Evolutionary conservation across 2,113 vertebrate species (phyloP).

Genomic region (Pseudopipra pipra): DNA sequence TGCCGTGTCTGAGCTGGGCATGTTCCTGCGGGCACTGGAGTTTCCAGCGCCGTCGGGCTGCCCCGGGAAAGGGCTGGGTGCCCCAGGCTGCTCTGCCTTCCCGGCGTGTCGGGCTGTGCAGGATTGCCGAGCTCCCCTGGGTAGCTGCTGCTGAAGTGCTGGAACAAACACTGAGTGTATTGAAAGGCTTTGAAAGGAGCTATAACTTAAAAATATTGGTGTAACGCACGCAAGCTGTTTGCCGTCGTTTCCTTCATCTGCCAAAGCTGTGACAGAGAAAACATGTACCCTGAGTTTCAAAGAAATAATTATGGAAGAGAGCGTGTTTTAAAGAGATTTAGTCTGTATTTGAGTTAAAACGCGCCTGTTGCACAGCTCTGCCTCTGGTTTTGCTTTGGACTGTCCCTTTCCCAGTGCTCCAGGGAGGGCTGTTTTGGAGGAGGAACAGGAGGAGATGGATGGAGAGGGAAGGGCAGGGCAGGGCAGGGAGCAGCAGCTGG

Average conservation of each 20-base stretch:
- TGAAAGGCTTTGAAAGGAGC: neutral
- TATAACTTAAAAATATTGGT: neutral
- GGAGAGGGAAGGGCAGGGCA: neutral
- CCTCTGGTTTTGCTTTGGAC: neutral
- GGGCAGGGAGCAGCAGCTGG: neutral
- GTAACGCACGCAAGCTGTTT: neutral
- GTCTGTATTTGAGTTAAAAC: neutral
- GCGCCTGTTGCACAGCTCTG: neutral
- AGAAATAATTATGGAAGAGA: neutral
- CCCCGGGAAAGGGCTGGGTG: neutral
- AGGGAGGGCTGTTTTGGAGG: neutral
- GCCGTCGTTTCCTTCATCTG: neutral
- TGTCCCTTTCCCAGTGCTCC: neutral
- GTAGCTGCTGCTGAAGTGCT: neutral
- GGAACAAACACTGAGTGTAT: neutral
- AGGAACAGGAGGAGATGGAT: neutral
- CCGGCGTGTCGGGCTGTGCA: fast-evolving
- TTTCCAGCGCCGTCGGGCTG: fast-evolving
- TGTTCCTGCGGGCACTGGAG: fast-evolving
- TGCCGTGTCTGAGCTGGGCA: neutral
- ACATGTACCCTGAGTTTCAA: neutral
- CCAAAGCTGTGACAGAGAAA: neutral
- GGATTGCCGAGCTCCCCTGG: neutral
- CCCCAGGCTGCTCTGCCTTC: neutral
- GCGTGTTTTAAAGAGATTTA: neutral